Conservation (phyloP, 1,140 invertebrate species). For the Venturia canescens region DNA sequence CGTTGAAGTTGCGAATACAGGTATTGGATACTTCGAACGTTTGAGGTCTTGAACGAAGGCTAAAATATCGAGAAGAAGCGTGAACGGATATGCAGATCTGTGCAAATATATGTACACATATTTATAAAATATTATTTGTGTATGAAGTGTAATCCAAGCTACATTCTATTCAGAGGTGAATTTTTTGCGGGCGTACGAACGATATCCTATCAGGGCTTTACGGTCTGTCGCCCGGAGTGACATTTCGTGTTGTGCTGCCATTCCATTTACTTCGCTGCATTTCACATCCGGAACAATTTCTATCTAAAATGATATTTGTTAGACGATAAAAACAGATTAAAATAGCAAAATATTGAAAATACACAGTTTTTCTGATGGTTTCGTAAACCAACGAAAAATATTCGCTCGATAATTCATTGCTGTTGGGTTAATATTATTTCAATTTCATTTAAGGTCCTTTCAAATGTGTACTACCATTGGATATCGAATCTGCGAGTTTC, state of each 20-base stretch:
- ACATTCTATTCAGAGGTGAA: conserved; percentile 19
- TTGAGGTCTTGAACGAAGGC: conserved; percentile 8
- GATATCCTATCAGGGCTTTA: conserved; percentile 38
- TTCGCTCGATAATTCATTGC: too few relatives aligned
- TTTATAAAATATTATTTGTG: too few relatives aligned
- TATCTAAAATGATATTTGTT: neutral
- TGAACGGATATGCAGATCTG: neutral
- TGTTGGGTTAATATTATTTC: too few relatives aligned
- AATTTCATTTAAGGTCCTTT: too few relatives aligned
- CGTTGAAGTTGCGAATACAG: conserved; percentile 17
- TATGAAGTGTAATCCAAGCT: too few relatives aligned
- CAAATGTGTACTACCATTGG: too few relatives aligned
- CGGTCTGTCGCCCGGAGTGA: conserved; percentile 36
- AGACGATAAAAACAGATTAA: neutral
- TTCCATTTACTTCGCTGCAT: conserved; percentile 6
- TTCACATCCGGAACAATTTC: neutral
- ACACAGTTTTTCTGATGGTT: neutral
- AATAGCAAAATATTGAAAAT: neutral
- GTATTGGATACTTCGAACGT: neutral
- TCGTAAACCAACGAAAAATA: neutral
- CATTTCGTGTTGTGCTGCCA: conserved; percentile 6
- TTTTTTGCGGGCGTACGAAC: conserved; percentile 35
- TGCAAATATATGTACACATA: neutral
- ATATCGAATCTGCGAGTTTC: too few relatives aligned
- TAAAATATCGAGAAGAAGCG: neutral